Base-by-base conservation (phyloP, 2,888 invertebrate genomes). In the Eulithis testata region DNA sequence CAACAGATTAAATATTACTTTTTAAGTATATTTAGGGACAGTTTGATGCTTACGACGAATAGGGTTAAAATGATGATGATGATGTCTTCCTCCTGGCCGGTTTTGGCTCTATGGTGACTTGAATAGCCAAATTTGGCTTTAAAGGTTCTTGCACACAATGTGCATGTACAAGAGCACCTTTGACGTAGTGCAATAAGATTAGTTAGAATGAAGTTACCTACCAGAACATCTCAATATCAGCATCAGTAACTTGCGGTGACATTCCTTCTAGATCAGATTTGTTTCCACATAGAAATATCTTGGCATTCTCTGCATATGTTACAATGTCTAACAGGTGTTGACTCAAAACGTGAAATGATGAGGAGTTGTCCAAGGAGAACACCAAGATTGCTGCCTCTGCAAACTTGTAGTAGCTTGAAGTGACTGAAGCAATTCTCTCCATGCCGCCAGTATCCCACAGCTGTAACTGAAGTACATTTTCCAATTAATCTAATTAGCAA, bases 391-490 rank as follows among this genome's bases (percentile, higher is more conserved):
- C 98, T 68, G 98, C 98, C 85, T 98, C 98, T 3, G 98, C 97
- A 91, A 98, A 98, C 90, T 98, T 98, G 86, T 98, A 99, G 85
- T 99, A 99, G 82, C 97, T 98, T 37, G 98, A 97, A 11, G 98
- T 98, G 21, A 99, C 97, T 3, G 98, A 98, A 53, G 98, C 98
- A 70, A 98, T 98, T 77, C 98, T 94, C 89, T 99, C 99, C 97
- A 99, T 98, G 56, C 98, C 98, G 73, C 98, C 98, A 45, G 99
- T 99, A 84, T 99, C 99, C 98, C 98, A 99, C 74, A 99, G 90
- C 90, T 98, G 98, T 69, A 99, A 91, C 98, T 98, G 86, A 80
- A 83, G 66, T 75, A 43, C 50, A 62, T 61, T 67, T 68, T 50
- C 54, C 63, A 54, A 69, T 5, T 43, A 68, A 66, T 69, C 61